Base-by-base conservation (phyloP, 2,888 invertebrate species). In the Prosopocoilus inquinatus region DNA sequence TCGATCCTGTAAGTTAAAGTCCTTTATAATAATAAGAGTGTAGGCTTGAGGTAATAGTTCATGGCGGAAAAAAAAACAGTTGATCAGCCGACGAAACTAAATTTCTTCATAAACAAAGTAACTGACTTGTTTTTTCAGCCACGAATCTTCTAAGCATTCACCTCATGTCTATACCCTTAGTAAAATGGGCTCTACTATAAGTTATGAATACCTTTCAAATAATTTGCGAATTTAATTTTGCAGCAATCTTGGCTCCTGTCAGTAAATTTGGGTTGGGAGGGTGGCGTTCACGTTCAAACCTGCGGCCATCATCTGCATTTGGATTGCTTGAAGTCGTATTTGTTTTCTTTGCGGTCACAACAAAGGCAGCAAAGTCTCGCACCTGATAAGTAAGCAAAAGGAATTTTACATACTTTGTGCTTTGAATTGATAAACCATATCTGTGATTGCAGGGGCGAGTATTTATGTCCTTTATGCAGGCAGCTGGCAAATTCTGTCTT, bases 301-400 rank as follows among this genome's bases (percentile, higher is more conserved):
- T 98, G 98, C 80, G 97, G 98, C 0, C 99, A 99, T 79, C 94
- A 95, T 78, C 84, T 98, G 56, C 98, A 99, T 80, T 83, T 96
- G 68, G 91, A 92, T 73, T 99, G 99, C 77, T 87, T 96, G 70
- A 89, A 90, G 73, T 88, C 94, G 0, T 99, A 98, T 80, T 82
- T 96, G 67, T 86, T 88, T 68, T 91, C 96, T 33, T 82, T 97
- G 59, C 83, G 88, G 66, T 86, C 86, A 59, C 88, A 89, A 63
- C 89, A 90, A 73, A 82, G 91, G 32, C 85, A 86, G 62, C 88
- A 88, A 75, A 87, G 84, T 75, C 78, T 92, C 47, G 84, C 86
- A 56, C 82, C 84, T 16, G 89, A 89, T 67, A 84, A 80, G 81
- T 85, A 80, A 75, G 80, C 79, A 8, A 16, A 41, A 3, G 33